Percentiles rank a stretch among this genome's conserved stretches.
These are phyloP conservation scores for Ornithoptera priamus DNA, from an alignment of 2,888 invertebrate genomes.

Conservation along the genomic window DNA sequence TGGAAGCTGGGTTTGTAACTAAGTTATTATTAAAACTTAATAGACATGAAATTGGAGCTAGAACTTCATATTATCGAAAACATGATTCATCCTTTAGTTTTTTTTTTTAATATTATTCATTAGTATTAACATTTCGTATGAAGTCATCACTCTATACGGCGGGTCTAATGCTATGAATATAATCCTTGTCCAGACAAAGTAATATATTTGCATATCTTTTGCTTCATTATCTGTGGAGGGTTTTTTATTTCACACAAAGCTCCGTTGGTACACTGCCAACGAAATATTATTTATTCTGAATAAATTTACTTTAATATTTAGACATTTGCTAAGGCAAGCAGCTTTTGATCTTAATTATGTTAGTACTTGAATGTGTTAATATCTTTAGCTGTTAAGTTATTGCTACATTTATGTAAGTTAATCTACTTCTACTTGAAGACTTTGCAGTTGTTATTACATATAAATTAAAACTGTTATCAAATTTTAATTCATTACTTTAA, in stretches of 20 bases:
- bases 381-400: slow-evolving; percentile 2
- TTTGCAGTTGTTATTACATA: too few species aligned
- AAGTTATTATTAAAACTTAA: too few species aligned
- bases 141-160: slow-evolving; percentile 17
- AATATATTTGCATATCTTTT: slow-evolving; percentile 50
- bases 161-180: slow-evolving; percentile 10
- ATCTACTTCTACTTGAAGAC: neutral
- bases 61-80: too few species aligned
- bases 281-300: slow-evolving; percentile 29
- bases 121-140: neutral
- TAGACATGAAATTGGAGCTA: too few species aligned
- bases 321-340: slow-evolving; percentile 10
- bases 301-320: slow-evolving; percentile 30
- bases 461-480: too few species aligned
- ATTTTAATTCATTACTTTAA: too few species aligned
- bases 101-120: too few species aligned
- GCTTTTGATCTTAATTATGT: slow-evolving; percentile 23
- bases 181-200: slow-evolving; percentile 16
- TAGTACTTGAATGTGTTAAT: slow-evolving; percentile 4
- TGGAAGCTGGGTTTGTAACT: too few species aligned
- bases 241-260: slow-evolving; percentile 54
- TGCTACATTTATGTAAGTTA: neutral
- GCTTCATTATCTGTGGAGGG: slow-evolving; percentile 50
- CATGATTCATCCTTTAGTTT: too few species aligned
- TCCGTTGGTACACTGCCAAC: slow-evolving; percentile 60